These are phyloP conservation scores for Marasmarcha lunaedactyla DNA, from an alignment of 2,888 invertebrate genomes.

Conservation along the genomic window DNA sequence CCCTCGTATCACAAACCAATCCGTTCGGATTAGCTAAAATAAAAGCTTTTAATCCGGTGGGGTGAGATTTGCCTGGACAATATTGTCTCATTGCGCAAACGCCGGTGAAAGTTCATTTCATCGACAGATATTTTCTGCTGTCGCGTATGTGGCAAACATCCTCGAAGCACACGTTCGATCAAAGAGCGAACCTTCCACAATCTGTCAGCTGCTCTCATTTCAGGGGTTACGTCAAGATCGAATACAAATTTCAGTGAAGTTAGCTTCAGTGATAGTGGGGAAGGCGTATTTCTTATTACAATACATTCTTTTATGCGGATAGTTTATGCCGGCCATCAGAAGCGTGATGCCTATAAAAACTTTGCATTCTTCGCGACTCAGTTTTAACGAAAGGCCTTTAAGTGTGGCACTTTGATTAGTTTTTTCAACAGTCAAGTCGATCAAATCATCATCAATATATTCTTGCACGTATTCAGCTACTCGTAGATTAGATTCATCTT, in stretches of 20 bases:
- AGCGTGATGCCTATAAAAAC: conserved; percentile 10
- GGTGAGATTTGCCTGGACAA: too few relatives aligned
- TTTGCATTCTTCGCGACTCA: conserved; percentile 8
- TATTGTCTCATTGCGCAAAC: too few relatives aligned
- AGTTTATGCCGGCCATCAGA: conserved; percentile 7
- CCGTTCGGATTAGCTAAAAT: too few relatives aligned
- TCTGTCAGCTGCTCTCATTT: conserved; percentile 9
- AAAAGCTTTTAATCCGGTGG: too few relatives aligned
- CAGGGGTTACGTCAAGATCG: conserved; percentile 10
- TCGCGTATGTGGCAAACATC: conserved; percentile 7
- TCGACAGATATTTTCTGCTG: conserved; percentile 11
- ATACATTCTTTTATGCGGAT: conserved; percentile 9
- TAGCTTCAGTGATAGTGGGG: conserved; percentile 10
- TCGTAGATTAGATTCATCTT: too few relatives aligned
- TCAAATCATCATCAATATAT: too few relatives aligned
- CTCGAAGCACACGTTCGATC: conserved; percentile 9
- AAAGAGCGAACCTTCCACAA: conserved; percentile 15
- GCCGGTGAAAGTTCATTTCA: too few relatives aligned
- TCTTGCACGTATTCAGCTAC: too few relatives aligned
- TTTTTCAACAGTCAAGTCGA: too few relatives aligned
- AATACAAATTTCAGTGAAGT: conserved; percentile 14
- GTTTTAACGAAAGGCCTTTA: too few relatives aligned
- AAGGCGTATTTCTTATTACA: conserved; percentile 11
- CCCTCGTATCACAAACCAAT: too few relatives aligned
- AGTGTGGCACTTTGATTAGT: too few relatives aligned